Evolutionary conservation across 1,140 invertebrate species (phyloP), one percentile per base, ranked within the genome.

Genomic region (Drosophila auraria): DNA sequence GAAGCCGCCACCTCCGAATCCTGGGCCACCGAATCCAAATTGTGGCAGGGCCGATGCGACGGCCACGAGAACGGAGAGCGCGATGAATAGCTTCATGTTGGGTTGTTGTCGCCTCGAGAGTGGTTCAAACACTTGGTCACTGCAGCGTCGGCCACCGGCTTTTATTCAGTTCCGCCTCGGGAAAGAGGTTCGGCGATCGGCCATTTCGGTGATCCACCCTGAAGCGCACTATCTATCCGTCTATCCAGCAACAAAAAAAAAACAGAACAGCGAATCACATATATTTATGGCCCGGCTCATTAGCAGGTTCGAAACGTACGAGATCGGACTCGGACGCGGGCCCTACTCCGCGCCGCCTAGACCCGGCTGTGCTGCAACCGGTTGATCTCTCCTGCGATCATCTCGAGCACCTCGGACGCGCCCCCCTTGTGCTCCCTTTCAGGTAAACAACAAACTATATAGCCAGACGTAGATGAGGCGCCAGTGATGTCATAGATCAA

Each of bases 51-150:
- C 82, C 14, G 54, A 70, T 36, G 77, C 80, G 50, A 73, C 77
- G 11, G 72, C 77, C 38, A 68, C 47, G 45, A 82, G 45, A 23
- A 76, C 70, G 49, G 80, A 75, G 17, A 83, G 57, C 11, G 78
- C 66, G 47, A 83, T 62, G 33, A 83, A 80, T n/a, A 80, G n/a
- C 47, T 82, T 83, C 82, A 83, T 83, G 23, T 53, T 61, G 68
- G 36, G 74, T 51, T 78, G 74, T 66, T 76, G 44, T 33, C 44
- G 44, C 64, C 42, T 62, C 59, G 64, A 77, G 12, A 50, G 75
- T 57, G 44, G 20, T 78, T 33, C 51, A 59, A 40, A 63, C 33
- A 79, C 76, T 79, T 79, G 64, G 33, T 44, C 25, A 23, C 25
- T 68, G 42, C 49, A 45, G 20, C 49, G 15, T 17, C 33, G 36